Conservation (phyloP, 2,888 invertebrate species). For the Lamellibrachia columna region DNA sequence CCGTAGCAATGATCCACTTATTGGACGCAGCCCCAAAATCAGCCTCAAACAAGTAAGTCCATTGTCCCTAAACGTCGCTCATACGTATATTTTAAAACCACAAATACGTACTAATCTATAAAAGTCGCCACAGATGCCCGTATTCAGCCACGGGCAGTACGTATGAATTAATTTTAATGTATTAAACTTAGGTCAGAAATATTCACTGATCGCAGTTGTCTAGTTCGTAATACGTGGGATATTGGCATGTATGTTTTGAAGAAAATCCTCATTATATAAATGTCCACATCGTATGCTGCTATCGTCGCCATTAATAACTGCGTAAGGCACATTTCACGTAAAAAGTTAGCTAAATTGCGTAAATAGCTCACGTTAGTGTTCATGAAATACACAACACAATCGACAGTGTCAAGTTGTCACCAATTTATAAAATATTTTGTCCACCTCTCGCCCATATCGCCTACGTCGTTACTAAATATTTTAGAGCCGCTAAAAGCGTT, state of each 20-base stretch:
- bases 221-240: background rate
- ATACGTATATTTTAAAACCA: too few species aligned
- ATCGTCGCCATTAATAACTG: background rate
- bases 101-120: too few species aligned
- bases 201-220: too few species aligned
- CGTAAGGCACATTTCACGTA: background rate
- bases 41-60: slow-evolving; percentile 51
- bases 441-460: background rate
- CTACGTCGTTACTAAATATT: background rate
- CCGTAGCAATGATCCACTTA: slow-evolving; percentile 69
- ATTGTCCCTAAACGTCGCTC: background rate
- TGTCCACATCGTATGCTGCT: background rate
- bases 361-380: background rate
- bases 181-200: too few species aligned
- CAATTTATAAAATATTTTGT: too few species aligned
- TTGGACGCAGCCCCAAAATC: slow-evolving; percentile 34
- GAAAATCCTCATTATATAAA: background rate
- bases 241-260: background rate
- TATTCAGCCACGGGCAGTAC: too few species aligned
- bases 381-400: background rate
- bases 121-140: background rate
- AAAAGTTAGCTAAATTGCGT: background rate
- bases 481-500: too few species aligned
- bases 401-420: too few species aligned
- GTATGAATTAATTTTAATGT: too few species aligned